Percentiles rank a stretch among this genome's conserved stretches.
Evolutionary conservation across 1,140 invertebrate species (phyloP).

Genomic region (Temnothorax curvispinosus): DNA sequence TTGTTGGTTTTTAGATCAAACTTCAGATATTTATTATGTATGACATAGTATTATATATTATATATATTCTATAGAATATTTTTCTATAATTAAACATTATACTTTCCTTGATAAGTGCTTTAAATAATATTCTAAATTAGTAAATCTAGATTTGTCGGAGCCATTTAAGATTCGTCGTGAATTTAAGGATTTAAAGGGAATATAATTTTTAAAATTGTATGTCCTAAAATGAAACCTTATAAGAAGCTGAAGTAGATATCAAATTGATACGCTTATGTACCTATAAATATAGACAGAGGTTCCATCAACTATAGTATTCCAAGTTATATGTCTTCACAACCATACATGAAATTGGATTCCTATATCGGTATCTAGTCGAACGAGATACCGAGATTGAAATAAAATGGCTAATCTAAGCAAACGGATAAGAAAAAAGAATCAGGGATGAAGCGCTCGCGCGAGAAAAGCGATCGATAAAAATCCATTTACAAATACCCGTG

Average conservation of each 20-base stretch:
- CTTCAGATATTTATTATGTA: neutral
- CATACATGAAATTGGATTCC: neutral
- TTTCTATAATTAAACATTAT: neutral
- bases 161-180: neutral
- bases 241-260: too few relatives aligned
- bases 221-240: neutral
- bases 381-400: neutral
- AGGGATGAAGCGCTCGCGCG: too few relatives aligned
- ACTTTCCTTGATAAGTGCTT: neutral
- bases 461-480: neutral
- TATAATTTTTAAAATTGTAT: neutral
- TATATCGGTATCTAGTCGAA: neutral
- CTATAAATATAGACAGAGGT: neutral
- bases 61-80: neutral
- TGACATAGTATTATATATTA: too few relatives aligned
- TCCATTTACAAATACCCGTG: neutral
- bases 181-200: neutral
- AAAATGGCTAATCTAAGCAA: neutral
- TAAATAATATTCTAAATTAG: conserved; percentile 1
- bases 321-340: neutral
- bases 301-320: neutral
- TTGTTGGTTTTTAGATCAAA: neutral
- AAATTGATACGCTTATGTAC: neutral
- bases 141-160: neutral
- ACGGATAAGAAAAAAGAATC: neutral